Percentiles rank a stretch among this genome's conserved stretches.
Evolutionary conservation across 2,113 vertebrate genomes (phyloP).

Genomic region (Ageneiosus marmoratus): DNA sequence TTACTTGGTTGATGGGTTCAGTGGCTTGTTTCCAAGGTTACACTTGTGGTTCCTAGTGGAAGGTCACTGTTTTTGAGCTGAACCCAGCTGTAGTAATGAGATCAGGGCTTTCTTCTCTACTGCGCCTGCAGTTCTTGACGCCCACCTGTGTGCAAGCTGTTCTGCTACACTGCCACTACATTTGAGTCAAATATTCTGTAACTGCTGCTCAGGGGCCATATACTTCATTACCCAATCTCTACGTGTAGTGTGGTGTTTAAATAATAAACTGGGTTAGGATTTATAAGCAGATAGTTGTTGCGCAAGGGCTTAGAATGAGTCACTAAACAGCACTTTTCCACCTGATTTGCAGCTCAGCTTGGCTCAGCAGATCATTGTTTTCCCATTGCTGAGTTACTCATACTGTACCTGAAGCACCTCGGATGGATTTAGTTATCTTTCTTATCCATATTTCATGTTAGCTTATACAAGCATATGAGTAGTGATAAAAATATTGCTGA

Average conservation of each 20-base stretch:
- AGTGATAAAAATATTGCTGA: neutral
- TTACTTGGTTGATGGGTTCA: slow-evolving; percentile 23
- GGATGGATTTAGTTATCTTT: neutral
- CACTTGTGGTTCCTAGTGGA: slow-evolving; percentile 5
- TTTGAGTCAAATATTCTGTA: slow-evolving; percentile 32
- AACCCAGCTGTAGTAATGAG: slow-evolving; percentile 34
- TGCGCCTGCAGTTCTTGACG: slow-evolving; percentile 14
- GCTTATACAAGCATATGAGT: neutral
- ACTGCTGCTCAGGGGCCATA: slow-evolving; percentile 3
- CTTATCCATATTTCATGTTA: neutral
- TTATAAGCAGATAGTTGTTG: slow-evolving; percentile 11
- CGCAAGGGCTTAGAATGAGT: neutral
- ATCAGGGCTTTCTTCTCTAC: slow-evolving; percentile 13
- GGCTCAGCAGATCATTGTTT: neutral
- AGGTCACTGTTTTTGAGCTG: slow-evolving; percentile 27
- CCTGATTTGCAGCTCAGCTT: slow-evolving; percentile 5
- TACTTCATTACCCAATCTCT: neutral
- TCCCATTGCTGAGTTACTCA: neutral
- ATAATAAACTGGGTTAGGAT: slow-evolving; percentile 11
- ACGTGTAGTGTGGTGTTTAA: slow-evolving; percentile 1
- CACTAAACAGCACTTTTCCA: slow-evolving; percentile 3
- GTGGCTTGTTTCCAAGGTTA: slow-evolving; percentile 33
- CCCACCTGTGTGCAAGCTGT: slow-evolving; percentile 12
- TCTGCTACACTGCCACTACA: slow-evolving; percentile 11
- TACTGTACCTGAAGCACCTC: neutral